Base-by-base conservation (phyloP, 2,888 invertebrate species). In the Ganaspis brasiliensis region DNA sequence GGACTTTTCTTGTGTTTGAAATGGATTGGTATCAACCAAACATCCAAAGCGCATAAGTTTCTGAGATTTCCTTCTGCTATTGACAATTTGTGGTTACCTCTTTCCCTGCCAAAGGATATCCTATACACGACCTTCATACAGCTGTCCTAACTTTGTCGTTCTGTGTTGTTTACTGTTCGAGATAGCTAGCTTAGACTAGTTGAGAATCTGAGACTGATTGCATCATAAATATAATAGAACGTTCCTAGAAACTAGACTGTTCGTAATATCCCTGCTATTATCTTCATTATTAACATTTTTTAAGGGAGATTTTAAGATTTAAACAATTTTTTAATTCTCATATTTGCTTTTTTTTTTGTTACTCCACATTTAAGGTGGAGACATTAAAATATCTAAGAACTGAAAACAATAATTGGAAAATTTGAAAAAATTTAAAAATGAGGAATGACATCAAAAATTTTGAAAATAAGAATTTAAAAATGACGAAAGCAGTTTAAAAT, bases 131-230 rank as follows among this genome's bases (percentile, higher is more conserved):
- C 79, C 85, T 82, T 81, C 81, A 76, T 59, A 59, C 76, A 82
- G 84, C 83, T 82, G 82, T 81, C 85, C 84, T 84, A 85, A 84
- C 82, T 84, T 83, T 85, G 86, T 86, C 84, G 83, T 81, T 4
- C 31, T 14, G 31, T 5, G 26, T 14, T 9, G 59, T 31, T 26
- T n/a, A 31, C 59, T 59, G 59, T 24, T 8, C n/a, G 31, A 24
- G 31, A 26, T 26, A 59, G 14, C n/a, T 59, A 59, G n/a, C 31
- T 59, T n/a, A 26, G 8, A 59, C 59, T 59, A 59, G 59, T 59
- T 59, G 26, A 59, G 14, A 59, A 59, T 59, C 8, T 2, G 21
- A 55, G 55, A 10, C 55, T 21, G 21, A 59, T 14, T n/a, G 59
- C 26, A 59, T 1, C 8, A 59, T 24, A 14, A 57, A 57, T 57